Evolutionary conservation across 2,797 vertebrate genomes (phyloP), one percentile per base, ranked within the genome.

Genomic region (Characodon lateralis): DNA sequence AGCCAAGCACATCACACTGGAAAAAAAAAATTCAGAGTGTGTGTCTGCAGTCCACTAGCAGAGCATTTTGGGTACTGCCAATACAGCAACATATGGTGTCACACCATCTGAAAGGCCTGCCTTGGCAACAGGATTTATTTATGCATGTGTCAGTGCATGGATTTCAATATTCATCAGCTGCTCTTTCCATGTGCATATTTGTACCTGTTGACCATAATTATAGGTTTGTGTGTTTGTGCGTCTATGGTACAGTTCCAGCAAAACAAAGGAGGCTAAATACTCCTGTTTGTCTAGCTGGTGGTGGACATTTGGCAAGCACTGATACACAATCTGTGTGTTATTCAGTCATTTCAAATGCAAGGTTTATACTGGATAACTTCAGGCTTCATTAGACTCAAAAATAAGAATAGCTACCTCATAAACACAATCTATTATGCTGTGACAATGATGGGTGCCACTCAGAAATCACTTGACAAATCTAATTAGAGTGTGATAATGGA

Each of bases 201-300:
- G 79, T 72, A 35, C 71, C 61, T 53, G 43, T 41, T 56, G 43
- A 63, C 41, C 59, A 72, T 68, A 65, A 28, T 46, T 31, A 24
- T 51, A 56, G 48, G 31, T 72, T 46, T 81, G 63, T 31, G 35
- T 72, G 28, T 72, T 77, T 72, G 31, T 65, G 73, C 13, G 59
- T 79, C 35, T 55, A 14, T 88, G 82, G 76, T 87, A 26, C 73
- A 22, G 74, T 81, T 90, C 86, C 82, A 87, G 70, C 46, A 68
- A 79, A 72, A 51, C 83, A 80, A 72, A 73, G 85, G 83, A 80
- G 80, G 83, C 87, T 91, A 90, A 91, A 89, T 82, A 81, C 81
- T 80, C 58, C 77, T 84, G 72, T 90, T 87, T 73, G 77, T 80
- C 87, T 81, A 39, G 74, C 88, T 87, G 89, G 76, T 24, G 1